phyloP scores from a whole-genome alignment of 2,888 invertebrate species.

The Xestia xanthographa region DNA sequence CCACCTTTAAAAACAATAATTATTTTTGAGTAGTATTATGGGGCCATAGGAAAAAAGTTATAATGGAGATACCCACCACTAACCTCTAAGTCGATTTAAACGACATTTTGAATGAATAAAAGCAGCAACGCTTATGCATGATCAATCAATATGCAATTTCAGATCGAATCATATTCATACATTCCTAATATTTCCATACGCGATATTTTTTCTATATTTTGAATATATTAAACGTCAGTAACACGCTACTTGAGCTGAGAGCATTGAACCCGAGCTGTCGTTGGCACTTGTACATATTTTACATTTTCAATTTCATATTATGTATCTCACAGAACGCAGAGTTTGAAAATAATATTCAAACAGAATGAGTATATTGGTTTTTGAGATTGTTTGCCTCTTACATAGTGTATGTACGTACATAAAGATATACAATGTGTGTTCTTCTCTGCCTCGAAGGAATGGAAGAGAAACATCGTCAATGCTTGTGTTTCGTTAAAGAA shows the following conservation, averaged over 20 bases:
- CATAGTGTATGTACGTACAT: conserved; percentile 1
- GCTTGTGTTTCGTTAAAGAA: conserved; percentile 10
- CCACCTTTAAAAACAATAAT: no score
- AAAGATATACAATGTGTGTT: conserved; percentile 1
- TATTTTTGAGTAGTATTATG: no score
- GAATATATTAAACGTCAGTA: conserved; percentile 38
- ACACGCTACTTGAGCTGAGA: not conserved
- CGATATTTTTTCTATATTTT: not conserved
- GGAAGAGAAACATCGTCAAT: conserved; percentile 51
- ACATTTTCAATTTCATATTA: conserved; percentile 39
- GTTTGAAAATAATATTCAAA: conserved; percentile 44
- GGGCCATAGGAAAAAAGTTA: no score
- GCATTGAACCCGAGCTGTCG: conserved; percentile 17
- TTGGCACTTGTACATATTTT: conserved; percentile 18
- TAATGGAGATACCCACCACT: no score
- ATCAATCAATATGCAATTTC: conserved; percentile 18
- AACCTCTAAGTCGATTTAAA: not conserved
- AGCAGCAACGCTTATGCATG: not conserved
- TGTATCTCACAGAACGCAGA: conserved; percentile 21
- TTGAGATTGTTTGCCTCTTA: conserved; percentile 44
- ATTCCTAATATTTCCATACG: not conserved
- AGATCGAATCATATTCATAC: not conserved
- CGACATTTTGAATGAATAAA: not conserved
- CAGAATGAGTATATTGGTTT: conserved; percentile 40
- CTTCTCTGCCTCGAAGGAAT: conserved; percentile 41